Base-by-base conservation (phyloP, 1,140 invertebrate genomes). In the Rhyacophila brunnea region DNA sequence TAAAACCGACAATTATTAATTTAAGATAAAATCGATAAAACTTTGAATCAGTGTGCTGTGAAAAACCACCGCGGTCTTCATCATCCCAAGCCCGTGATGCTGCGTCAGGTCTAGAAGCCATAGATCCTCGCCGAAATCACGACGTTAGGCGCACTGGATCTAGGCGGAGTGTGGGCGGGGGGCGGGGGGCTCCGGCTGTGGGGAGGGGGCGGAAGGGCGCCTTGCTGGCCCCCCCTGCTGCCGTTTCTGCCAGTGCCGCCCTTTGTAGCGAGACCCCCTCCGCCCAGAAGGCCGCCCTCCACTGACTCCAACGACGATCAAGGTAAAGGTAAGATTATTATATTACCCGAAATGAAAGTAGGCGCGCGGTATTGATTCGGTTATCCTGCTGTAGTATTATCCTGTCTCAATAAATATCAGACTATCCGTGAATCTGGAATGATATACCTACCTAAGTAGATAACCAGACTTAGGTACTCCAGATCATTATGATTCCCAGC, bases 261-360 rank as follows among this genome's bases (percentile, higher is more conserved):
- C 55, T 53, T 55, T 48, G 52, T 52, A 48, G 49, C 55, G 44
- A 40, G 47, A 28, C 19, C 58, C 47, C 38, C 57, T 45, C 10
- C 61, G 42, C 57, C 52, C 6, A 35, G 62, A 15, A 7, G 60
- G 6, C 55, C 60, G 35, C 55, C 55, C 45, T 63, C 61, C n/a
- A 46, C 56, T 14, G 61, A 63, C 51, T 63, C 61, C 50, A 63
- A 63, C 56, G 61, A 63, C 47, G 61, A 63, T 47, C 44, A 45
- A 17, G 32, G 40, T 34, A 54, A 62, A 55, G 60, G 60, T 62
- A 19, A 56, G 59, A 1, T n/a, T n/a, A n/a, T n/a, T n/a, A n/a
- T n/a, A n/a, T n/a, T n/a, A n/a, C n/a, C n/a, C n/a, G n/a, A n/a
- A n/a, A n/a, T n/a, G n/a, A n/a, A n/a, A n/a, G n/a, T n/a, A n/a